Conservation (phyloP, 2,888 invertebrate species). For the Phaonia tiefii region DNA sequence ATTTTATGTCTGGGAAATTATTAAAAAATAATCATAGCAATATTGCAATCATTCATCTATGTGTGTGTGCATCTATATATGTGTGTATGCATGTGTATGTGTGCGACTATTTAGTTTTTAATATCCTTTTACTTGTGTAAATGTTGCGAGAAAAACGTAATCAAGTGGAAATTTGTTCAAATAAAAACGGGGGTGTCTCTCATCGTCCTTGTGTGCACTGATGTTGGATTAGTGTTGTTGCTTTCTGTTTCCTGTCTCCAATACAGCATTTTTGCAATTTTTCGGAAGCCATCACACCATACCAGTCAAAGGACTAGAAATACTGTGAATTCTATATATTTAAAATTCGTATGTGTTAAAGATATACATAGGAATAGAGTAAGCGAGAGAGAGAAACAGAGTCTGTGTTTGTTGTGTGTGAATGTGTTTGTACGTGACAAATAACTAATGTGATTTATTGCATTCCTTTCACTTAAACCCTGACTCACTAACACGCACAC, state of each 20-base stretch:
- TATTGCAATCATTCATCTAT: slow-evolving; percentile 21
- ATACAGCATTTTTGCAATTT: slow-evolving; percentile 27
- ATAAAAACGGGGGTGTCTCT: background rate
- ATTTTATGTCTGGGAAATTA: slow-evolving; percentile 37
- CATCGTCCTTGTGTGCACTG: background rate
- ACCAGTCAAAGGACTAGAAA: slow-evolving; percentile 22
- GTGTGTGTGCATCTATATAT: background rate
- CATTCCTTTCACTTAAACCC: slow-evolving; percentile 25
- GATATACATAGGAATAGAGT: too few species aligned
- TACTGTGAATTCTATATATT: background rate
- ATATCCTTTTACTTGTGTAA: slow-evolving; percentile 17
- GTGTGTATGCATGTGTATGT: background rate
- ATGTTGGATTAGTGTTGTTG: background rate
- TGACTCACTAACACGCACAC: background rate
- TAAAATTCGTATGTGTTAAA: background rate
- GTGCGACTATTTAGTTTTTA: slow-evolving; percentile 19
- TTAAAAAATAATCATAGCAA: slow-evolving; percentile 34
- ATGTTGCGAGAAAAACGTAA: slow-evolving; percentile 26
- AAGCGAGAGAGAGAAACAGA: too few species aligned
- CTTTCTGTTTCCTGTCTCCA: slow-evolving; percentile 13
- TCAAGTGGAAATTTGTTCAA: slow-evolving; percentile 19
- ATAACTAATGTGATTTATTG: slow-evolving; percentile 39
- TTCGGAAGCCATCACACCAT: slow-evolving; percentile 20
- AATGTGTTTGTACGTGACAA: slow-evolving; percentile 30
- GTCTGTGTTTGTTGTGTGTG: background rate